phyloP scores from a whole-genome alignment of 2,113 vertebrate genomes.

The Vidua chalybeata region DNA sequence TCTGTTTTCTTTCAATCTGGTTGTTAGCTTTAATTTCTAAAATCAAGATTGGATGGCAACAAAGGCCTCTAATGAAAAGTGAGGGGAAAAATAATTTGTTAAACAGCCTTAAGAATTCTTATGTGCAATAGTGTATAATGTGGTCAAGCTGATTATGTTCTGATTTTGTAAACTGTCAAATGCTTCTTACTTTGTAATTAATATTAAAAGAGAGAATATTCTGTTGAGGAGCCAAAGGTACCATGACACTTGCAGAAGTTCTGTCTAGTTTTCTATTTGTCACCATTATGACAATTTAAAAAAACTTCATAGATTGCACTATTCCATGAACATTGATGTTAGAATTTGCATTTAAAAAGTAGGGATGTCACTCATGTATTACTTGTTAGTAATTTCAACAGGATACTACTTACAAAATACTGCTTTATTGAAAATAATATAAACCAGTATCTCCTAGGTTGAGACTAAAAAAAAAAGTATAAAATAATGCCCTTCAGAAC shows the following conservation, averaged over 20 bases:
- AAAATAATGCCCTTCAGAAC: not conserved
- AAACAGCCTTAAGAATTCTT: conserved; percentile 69
- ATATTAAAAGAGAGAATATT: conserved; percentile 19
- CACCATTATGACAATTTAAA: not conserved
- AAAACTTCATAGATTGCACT: not conserved
- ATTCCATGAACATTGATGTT: not conserved
- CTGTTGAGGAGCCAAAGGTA: not conserved
- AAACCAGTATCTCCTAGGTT: not conserved
- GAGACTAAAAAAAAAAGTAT: not conserved
- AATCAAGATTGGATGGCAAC: conserved; percentile 77
- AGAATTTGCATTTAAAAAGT: not conserved
- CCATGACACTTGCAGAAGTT: not conserved
- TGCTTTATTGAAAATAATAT: conserved; percentile 3
- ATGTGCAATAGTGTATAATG: not conserved
- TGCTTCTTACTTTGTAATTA: conserved; percentile 33
- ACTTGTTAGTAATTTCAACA: not conserved
- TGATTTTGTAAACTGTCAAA: conserved; percentile 49
- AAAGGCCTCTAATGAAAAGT: conserved; percentile 76
- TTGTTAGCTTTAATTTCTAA: conserved; percentile 81
- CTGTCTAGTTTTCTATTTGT: not conserved
- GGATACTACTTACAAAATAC: not conserved
- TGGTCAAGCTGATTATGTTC: conserved; percentile 48
- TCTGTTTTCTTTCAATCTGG: conserved; percentile 75
- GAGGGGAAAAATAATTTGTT: conserved; percentile 57
- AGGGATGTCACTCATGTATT: not conserved